Conservation (phyloP, 2,888 invertebrate species). For the Pristionchus exspectatus region DNA sequence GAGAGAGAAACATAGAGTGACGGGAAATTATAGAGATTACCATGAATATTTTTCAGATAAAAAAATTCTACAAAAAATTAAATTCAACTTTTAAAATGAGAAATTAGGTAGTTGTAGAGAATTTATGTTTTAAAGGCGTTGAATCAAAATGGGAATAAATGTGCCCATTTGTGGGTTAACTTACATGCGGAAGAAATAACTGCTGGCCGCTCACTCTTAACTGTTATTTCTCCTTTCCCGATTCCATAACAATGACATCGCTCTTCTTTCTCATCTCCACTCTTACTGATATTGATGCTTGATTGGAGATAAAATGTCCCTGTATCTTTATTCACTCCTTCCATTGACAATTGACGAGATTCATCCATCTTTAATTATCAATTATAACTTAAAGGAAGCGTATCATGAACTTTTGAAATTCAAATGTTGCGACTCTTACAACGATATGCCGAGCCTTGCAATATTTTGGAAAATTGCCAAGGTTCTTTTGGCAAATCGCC, state of each 20-base stretch:
- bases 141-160: neutral
- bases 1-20: too few species aligned
- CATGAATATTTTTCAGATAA: too few species aligned
- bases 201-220: neutral
- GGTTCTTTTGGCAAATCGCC: too few species aligned
- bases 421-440: too few species aligned
- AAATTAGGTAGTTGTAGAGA: neutral
- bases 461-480: too few species aligned
- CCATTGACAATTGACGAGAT: constrained; percentile 1
- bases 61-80: too few species aligned
- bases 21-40: too few species aligned
- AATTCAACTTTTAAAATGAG: neutral
- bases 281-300: constrained; percentile 14
- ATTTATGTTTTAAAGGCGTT: neutral
- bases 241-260: constrained; percentile 24
- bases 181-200: neutral
- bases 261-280: neutral
- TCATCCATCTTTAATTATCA: constrained; percentile 13
- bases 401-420: too few species aligned
- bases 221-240: constrained; percentile 5
- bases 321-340: neutral
- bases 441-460: too few species aligned
- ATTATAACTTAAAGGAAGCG: too few species aligned
- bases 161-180: neutral
- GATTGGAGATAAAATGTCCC: neutral